phyloP scores from a whole-genome alignment of 1,140 invertebrate species.

The Drosophila oshimai region DNA sequence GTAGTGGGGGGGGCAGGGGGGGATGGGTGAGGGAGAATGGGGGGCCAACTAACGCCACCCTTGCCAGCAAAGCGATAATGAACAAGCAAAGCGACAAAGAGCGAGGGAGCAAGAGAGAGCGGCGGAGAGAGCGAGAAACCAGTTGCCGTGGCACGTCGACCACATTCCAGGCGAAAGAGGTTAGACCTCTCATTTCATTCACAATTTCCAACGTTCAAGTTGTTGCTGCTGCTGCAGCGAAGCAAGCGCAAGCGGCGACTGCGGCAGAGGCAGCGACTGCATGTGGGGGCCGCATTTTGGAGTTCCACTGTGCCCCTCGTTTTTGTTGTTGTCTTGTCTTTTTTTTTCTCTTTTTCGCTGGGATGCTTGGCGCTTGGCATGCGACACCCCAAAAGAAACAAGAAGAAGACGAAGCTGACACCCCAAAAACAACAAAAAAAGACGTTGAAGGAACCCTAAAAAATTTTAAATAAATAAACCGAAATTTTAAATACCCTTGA shows the following conservation, averaged over 20 bases:
- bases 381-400: conserved; percentile 38
- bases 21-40: background rate
- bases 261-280: conserved; percentile 12
- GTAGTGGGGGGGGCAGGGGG: background rate
- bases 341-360: conserved; percentile 2
- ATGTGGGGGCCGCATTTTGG: conserved; percentile 49
- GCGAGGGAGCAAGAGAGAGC: conserved; percentile 7
- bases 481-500: background rate
- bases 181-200: conserved; percentile 74
- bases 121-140: conserved; percentile 31
- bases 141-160: conserved; percentile 73
- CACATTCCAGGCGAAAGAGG: conserved; percentile 72
- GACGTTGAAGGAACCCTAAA: background rate
- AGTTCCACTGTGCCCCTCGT: conserved; percentile 21
- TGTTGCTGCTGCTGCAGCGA: conserved; percentile 2
- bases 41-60: conserved; percentile 63
- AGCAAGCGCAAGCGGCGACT: conserved; percentile 7
- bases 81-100: conserved; percentile 31
- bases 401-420: background rate
- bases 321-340: background rate
- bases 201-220: conserved; percentile 58
- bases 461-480: background rate
- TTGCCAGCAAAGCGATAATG: conserved; percentile 74
- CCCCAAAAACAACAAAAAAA: background rate
- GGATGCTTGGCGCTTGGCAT: conserved; percentile 60